Percentiles rank a stretch among this genome's conserved stretches.
Evolutionary conservation across 2,888 invertebrate genomes (phyloP).

Genomic region (Mallateleia sp.): DNA sequence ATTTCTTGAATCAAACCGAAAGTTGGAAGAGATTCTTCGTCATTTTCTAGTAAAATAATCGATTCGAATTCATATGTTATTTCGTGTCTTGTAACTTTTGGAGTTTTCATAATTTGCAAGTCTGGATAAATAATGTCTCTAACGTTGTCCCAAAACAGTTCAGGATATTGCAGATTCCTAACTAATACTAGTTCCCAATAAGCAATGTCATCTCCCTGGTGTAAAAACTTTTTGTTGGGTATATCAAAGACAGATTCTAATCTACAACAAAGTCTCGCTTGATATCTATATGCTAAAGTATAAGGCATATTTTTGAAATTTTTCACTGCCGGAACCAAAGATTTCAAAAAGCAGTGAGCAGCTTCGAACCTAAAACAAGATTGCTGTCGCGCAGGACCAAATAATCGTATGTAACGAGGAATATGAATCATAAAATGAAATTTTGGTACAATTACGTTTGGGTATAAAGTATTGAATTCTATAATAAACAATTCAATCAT

Average conservation of each 20-base stretch:
- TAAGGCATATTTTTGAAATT: conserved; percentile 65
- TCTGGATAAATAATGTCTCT: conserved; percentile 3
- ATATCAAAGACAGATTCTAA: not conserved
- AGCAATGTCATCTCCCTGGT: conserved; percentile 62
- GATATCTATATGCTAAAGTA: conserved; percentile 47
- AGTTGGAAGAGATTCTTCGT: not conserved
- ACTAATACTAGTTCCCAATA: conserved; percentile 58
- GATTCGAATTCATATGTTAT: not conserved
- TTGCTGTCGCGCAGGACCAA: conserved; percentile 73
- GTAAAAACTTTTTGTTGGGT: conserved; percentile 57
- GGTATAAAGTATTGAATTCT: conserved; percentile 37
- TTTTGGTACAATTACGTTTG: conserved; percentile 65
- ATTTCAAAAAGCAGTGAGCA: conserved; percentile 70
- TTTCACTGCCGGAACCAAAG: conserved; percentile 59
- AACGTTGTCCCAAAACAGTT: conserved; percentile 25
- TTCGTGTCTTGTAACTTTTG: conserved; percentile 19
- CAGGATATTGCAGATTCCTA: conserved; percentile 40
- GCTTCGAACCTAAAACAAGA: conserved; percentile 76
- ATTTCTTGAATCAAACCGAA: not conserved
- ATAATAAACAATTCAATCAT: conserved; percentile 24
- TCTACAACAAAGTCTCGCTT: conserved; percentile 50
- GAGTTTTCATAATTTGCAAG: conserved; percentile 39
- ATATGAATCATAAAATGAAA: conserved; percentile 77
- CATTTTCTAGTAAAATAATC: not conserved
- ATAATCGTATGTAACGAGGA: conserved; percentile 68